A percentile compares a stretch with the other conserved stretches of the same genome.
phyloP scores from a whole-genome alignment of 2,113 vertebrate species.

The Callopanchax toddi region DNA sequence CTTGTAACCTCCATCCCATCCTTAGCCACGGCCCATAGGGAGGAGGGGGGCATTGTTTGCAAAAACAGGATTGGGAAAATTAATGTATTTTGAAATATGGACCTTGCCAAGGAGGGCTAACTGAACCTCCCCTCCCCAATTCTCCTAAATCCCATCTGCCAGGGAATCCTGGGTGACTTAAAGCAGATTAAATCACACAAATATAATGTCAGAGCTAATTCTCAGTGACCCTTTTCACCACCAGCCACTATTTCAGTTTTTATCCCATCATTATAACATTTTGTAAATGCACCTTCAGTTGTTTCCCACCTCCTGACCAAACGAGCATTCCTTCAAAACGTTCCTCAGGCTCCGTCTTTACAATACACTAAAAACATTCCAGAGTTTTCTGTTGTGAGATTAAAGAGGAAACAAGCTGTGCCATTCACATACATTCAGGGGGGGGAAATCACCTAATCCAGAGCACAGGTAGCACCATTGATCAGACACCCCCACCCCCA shows the following conservation, averaged over 20 bases:
- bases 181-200: conserved; percentile 73
- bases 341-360: conserved; percentile 54
- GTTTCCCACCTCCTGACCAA: conserved; percentile 46
- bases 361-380: conserved; percentile 58
- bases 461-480: conserved; percentile 60
- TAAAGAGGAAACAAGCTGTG: conserved; percentile 66
- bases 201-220: conserved; percentile 71
- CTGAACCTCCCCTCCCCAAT: conserved; percentile 23
- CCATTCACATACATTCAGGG: conserved; percentile 70
- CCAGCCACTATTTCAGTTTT: conserved; percentile 40
- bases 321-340: conserved; percentile 67
- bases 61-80: conserved; percentile 75
- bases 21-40: conserved; percentile 66
- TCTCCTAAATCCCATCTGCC: conserved; percentile 64
- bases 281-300: conserved; percentile 64
- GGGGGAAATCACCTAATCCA: conserved; percentile 69
- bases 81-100: conserved; percentile 77
- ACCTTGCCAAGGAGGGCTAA: conserved; percentile 70
- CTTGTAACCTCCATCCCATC: conserved; percentile 68
- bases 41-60: conserved; percentile 67
- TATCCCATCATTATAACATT: conserved; percentile 44
- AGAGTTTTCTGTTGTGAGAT: conserved; percentile 50
- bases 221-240: conserved; percentile 65
- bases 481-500: conserved; percentile 19
- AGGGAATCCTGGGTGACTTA: conserved; percentile 66